Conservation (phyloP, 2,888 invertebrate species). For the Agriopis marginaria region DNA sequence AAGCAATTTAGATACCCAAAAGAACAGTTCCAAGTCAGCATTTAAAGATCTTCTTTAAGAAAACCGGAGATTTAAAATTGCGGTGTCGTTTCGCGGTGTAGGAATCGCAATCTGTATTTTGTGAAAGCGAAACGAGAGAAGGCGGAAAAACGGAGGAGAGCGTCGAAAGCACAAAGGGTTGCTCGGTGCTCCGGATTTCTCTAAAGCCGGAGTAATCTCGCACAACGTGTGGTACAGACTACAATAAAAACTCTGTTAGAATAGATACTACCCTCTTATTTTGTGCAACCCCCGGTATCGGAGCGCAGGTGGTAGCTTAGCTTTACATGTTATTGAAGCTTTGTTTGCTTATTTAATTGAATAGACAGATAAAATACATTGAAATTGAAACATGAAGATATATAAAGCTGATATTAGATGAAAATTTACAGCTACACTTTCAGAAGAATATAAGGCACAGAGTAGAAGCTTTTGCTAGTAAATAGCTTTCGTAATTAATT, state of each 20-base stretch:
- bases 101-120: constrained; percentile 64
- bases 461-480: not conserved
- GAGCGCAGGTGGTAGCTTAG: constrained; percentile 40
- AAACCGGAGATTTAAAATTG: constrained; percentile 41
- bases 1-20: constrained; percentile 13
- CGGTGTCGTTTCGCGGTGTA: constrained; percentile 49
- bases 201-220: constrained; percentile 65
- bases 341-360: constrained; percentile 34
- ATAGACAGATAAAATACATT: constrained; percentile 14
- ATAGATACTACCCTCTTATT: constrained; percentile 46
- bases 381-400: not conserved
- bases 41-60: constrained; percentile 32
- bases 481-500: not conserved
- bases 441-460: not conserved
- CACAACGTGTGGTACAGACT: constrained; percentile 55
- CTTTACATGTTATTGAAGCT: constrained; percentile 36
- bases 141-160: constrained; percentile 63
- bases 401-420: not conserved
- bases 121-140: constrained; percentile 61
- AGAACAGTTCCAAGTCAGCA: constrained; percentile 20
- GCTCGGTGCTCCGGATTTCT: constrained; percentile 62
- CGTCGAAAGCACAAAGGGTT: constrained; percentile 67
- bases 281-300: constrained; percentile 37
- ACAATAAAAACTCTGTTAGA: constrained; percentile 54
- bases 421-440: not conserved